Conservation (phyloP, 2,113 vertebrate species). For the Uria aalge region DNA sequence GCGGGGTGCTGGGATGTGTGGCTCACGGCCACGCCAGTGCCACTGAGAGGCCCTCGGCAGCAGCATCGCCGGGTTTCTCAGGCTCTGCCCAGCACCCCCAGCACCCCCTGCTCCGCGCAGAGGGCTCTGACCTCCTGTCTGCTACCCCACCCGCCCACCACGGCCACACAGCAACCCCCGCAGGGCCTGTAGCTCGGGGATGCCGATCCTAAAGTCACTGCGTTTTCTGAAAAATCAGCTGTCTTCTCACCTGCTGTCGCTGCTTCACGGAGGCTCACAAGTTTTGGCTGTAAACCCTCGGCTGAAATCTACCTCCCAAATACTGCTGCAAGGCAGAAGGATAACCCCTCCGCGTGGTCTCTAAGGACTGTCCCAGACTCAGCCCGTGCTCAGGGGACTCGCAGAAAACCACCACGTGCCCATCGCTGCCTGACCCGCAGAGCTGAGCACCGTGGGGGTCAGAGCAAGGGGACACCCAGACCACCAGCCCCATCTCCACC, state of each 20-base stretch:
- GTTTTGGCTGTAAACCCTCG: not conserved
- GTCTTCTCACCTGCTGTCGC: fast-evolving
- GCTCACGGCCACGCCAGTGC: not conserved
- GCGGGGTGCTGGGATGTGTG: not conserved
- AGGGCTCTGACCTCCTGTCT: not conserved
- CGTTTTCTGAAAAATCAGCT: not conserved
- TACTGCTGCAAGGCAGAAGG: not conserved
- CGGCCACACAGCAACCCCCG: not conserved
- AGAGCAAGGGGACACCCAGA: not conserved
- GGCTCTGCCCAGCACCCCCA: not conserved
- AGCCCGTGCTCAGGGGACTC: not conserved
- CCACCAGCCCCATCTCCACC: too few species aligned
- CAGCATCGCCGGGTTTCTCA: not conserved
- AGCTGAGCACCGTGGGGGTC: fast-evolving
- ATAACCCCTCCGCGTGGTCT: not conserved
- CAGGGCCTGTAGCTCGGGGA: not conserved
- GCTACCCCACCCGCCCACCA: too few species aligned
- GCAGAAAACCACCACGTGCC: not conserved
- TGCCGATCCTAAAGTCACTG: not conserved
- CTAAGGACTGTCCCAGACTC: not conserved
- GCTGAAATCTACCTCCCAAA: not conserved
- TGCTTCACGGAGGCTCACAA: not conserved
- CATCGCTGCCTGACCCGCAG: not conserved
- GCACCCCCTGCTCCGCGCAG: fast-evolving
- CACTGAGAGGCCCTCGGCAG: not conserved